A percentile compares a stretch with the other conserved stretches of the same genome.
These are phyloP conservation scores for Rhineura floridana DNA, from an alignment of 2,113 vertebrate species.

Conservation along the genomic window DNA sequence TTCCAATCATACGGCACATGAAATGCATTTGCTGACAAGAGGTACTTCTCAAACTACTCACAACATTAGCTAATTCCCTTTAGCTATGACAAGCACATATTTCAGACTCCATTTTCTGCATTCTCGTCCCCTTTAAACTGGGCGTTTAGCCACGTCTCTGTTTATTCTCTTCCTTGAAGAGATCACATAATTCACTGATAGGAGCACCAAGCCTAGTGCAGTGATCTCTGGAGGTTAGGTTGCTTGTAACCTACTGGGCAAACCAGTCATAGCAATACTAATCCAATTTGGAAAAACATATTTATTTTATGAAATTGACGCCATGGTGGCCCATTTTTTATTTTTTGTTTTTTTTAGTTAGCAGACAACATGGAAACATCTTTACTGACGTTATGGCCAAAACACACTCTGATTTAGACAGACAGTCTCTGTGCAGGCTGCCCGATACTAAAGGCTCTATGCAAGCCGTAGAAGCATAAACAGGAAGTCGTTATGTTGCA, in stretches of 20 bases:
- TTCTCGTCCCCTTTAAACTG: background rate
- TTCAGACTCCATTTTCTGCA: conserved; percentile 25
- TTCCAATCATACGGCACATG: background rate
- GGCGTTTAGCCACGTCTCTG: conserved; percentile 7
- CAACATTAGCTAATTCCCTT: background rate
- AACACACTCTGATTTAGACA: background rate
- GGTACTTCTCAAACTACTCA: conserved; percentile 6
- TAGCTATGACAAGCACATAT: conserved; percentile 23
- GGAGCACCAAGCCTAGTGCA: background rate
- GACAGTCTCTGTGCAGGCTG: too few species aligned
- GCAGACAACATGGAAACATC: too few species aligned
- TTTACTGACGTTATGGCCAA: background rate
- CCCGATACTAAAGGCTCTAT: too few species aligned
- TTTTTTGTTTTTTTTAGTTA: background rate
- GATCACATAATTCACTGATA: background rate
- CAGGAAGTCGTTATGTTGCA: too few species aligned
- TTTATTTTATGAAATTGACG: background rate
- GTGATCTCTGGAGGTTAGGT: conserved; percentile 10
- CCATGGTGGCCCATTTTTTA: background rate
- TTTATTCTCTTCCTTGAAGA: conserved; percentile 28
- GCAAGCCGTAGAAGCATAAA: too few species aligned
- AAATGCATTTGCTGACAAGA: conserved; percentile 11
- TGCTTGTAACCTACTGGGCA: conserved; percentile 19
- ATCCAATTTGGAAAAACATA: conserved; percentile 12
- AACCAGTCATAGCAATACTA: background rate